Percentiles rank a stretch among this genome's conserved stretches.
Evolutionary conservation across 2,113 vertebrate species (phyloP).

Genomic region (Daphoenositta chrysoptera): DNA sequence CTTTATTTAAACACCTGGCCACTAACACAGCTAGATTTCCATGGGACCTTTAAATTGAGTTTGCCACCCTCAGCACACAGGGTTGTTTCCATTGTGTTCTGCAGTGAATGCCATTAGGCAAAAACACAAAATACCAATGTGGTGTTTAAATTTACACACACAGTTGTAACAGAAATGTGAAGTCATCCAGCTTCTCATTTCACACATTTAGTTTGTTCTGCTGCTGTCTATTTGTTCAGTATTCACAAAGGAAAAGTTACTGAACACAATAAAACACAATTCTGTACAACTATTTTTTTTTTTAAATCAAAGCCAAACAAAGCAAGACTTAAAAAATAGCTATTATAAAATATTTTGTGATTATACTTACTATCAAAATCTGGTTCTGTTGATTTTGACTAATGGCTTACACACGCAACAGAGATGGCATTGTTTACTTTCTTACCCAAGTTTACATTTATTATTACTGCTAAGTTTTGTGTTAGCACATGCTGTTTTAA

Average conservation of each 20-base stretch:
- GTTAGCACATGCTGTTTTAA: slow-evolving; percentile 18
- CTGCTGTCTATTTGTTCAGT: neutral
- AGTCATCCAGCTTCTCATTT: neutral
- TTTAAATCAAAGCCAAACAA: neutral
- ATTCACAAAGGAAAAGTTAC: neutral
- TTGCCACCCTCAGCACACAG: neutral
- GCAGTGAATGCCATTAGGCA: neutral
- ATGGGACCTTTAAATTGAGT: neutral
- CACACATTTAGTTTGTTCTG: neutral
- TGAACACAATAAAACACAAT: neutral
- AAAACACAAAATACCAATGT: neutral
- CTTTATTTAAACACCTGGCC: neutral
- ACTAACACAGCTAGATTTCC: neutral
- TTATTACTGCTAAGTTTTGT: slow-evolving; percentile 30
- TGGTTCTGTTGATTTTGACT: neutral
- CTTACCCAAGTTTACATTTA: slow-evolving; percentile 27
- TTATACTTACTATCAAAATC: neutral
- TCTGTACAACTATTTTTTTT: neutral
- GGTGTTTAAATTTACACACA: neutral
- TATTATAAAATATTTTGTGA: neutral
- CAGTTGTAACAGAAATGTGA: accelerated
- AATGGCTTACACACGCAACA: neutral
- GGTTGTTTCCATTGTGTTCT: neutral
- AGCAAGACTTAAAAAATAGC: neutral
- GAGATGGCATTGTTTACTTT: slow-evolving; percentile 25